Conservation (phyloP, 53 echinoderm and acorn worm species). For the Holothuria leucospilota region DNA sequence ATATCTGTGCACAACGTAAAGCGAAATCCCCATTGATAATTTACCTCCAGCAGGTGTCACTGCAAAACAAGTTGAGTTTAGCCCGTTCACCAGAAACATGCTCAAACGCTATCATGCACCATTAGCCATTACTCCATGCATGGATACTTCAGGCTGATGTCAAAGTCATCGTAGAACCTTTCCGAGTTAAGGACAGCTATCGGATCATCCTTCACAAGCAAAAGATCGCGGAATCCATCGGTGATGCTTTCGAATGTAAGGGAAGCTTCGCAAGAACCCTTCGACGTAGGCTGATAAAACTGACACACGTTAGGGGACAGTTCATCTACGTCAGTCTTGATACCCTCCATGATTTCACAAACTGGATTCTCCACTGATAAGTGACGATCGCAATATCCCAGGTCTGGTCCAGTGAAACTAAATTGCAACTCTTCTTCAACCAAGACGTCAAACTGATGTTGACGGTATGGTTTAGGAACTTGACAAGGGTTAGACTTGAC, state of each 20-base stretch:
- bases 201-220: not conserved
- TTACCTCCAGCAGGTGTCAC: too few relatives aligned
- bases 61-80: too few relatives aligned
- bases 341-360: not conserved
- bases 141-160: too few relatives aligned
- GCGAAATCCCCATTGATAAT: too few relatives aligned
- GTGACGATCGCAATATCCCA: slow-evolving; percentile 7
- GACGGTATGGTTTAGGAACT: too few relatives aligned
- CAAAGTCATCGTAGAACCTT: not conserved
- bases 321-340: slow-evolving; percentile 8
- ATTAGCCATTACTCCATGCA: too few relatives aligned
- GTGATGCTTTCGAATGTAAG: slow-evolving; percentile 1
- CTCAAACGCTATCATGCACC: too few relatives aligned
- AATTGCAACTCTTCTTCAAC: not conserved
- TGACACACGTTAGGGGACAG: not conserved
- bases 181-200: not conserved
- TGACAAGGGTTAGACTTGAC: too few relatives aligned
- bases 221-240: not conserved
- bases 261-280: not conserved
- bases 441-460: too few relatives aligned
- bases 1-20: too few relatives aligned
- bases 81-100: too few relatives aligned
- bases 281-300: not conserved
- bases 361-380: not conserved
- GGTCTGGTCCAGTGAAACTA: slow-evolving; percentile 7